A percentile compares a stretch with the other conserved stretches of the same genome.
Conservation (phyloP, 2,113 vertebrate genomes). For the Aramus guarauna region DNA sequence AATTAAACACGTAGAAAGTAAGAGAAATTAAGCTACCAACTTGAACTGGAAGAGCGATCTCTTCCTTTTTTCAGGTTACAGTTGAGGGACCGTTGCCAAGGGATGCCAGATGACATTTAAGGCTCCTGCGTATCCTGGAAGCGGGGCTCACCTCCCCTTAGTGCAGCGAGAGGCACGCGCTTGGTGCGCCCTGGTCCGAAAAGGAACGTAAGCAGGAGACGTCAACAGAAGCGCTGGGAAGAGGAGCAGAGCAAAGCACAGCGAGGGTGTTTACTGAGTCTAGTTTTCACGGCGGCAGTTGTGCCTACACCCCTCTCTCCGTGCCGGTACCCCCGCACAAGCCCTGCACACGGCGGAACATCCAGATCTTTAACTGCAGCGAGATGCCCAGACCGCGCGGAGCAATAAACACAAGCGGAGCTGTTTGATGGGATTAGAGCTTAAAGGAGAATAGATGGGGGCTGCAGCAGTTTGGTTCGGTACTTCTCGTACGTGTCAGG, state of each 20-base stretch:
- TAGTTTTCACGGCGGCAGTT: neutral
- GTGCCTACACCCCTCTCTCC: neutral
- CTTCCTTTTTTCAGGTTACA: neutral
- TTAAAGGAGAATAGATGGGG: neutral
- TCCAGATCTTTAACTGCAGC: neutral
- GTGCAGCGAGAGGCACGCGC: neutral
- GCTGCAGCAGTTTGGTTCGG: neutral
- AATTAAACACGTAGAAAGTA: neutral
- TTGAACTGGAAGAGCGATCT: neutral
- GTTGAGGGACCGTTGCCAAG: neutral
- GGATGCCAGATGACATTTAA: neutral
- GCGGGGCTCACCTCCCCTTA: neutral
- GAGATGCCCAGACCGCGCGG: rapidly evolving
- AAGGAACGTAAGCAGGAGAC: neutral
- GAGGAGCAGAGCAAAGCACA: neutral
- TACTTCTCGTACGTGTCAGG: neutral
- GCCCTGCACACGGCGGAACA: neutral
- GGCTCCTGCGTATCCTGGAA: neutral
- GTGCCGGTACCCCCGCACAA: neutral
- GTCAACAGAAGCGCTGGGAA: neutral
- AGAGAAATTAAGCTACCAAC: neutral
- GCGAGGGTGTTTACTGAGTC: neutral
- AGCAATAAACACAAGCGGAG: neutral
- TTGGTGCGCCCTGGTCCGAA: neutral
- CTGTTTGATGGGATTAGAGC: neutral